Conservation (phyloP, 2,888 invertebrate species). For the Macaria liturata region DNA sequence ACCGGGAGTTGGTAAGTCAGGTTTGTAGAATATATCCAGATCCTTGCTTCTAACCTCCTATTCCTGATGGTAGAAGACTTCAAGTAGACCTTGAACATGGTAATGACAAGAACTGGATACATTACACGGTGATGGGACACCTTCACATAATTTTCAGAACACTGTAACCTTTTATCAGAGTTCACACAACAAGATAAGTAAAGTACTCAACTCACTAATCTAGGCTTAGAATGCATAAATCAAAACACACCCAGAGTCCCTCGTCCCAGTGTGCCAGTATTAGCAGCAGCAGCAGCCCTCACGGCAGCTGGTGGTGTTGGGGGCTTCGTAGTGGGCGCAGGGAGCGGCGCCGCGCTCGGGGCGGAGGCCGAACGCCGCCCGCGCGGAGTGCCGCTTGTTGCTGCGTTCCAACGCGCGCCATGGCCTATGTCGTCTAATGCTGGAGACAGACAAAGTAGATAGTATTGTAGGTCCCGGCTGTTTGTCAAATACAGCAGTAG, state of each 20-base stretch:
- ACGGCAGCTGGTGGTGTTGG: slow-evolving; percentile 95
- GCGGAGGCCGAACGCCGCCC: slow-evolving; percentile 88
- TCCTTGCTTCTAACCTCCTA: no score
- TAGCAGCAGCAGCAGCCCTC: slow-evolving; percentile 72
- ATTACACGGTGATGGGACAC: no score
- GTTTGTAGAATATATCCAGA: no score
- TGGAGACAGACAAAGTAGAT: slow-evolving; percentile 32
- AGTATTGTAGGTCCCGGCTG: neutral
- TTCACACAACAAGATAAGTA: no score
- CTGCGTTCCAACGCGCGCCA: slow-evolving; percentile 86
- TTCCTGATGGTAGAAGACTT: no score
- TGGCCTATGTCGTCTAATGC: slow-evolving; percentile 98
- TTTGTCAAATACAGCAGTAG: no score
- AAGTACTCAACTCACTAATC: no score
- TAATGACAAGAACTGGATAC: no score
- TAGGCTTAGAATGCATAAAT: no score
- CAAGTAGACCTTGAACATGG: no score
- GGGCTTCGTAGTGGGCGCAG: slow-evolving; percentile 97
- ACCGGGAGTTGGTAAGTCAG: neutral
- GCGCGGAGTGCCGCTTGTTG: slow-evolving; percentile 85
- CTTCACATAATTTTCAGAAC: no score
- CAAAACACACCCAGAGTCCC: slow-evolving; percentile 69
- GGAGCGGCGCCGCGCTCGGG: slow-evolving; percentile 84
- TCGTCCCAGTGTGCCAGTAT: slow-evolving; percentile 77
- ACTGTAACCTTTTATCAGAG: no score